Evolutionary conservation across 2,113 vertebrate genomes (phyloP), one percentile per base, ranked within the genome.

Genomic region (Antigone vipio): DNA sequence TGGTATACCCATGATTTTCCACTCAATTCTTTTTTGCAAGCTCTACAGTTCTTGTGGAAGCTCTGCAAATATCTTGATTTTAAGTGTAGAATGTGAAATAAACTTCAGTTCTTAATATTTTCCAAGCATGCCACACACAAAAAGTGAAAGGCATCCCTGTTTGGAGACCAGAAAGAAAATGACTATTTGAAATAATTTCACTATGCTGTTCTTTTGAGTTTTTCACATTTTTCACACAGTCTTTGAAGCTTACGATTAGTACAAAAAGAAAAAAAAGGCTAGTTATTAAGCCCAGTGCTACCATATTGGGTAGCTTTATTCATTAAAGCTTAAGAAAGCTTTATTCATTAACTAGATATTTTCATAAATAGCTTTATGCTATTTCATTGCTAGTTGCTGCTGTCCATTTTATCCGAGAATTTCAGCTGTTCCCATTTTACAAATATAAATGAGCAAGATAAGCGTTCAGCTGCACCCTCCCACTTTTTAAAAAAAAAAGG

Each of bases 1-100:
- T 62, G 18, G 2, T 42, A 34, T 26, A 63, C 2, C 0, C 3
- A 26, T 29, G 9, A 9, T 4, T 58, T 89, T 62, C 27, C 2
- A 34, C 5, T 62, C 15, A 1, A 2, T 59, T 13, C 47, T 22
- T 21, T 16, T 44, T 73, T 29, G 2, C 6, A 42, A 66, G 15
- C 56, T 88, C 18, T 49, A 34, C 6, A 26, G 8, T 42, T 60
- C 66, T 29, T 12, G 8, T 26, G 4, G 16, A 17, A 73, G 5
- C 58, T 75, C 19, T 50, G n/a, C 63, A 80, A 63, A 73, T 22
- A 15, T 44, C 34, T 45, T 53, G 4, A 24, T 32, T 59, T 59
- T 19, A 67, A 74, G 3, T 19, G 26, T 24, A 52, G 9, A 16
- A 34, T 10, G 6, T 35, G 32, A 83, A 83, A 62, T 24, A 55